phyloP scores from a whole-genome alignment of 2,888 invertebrate genomes.

The Chromoteleia sp. region DNA sequence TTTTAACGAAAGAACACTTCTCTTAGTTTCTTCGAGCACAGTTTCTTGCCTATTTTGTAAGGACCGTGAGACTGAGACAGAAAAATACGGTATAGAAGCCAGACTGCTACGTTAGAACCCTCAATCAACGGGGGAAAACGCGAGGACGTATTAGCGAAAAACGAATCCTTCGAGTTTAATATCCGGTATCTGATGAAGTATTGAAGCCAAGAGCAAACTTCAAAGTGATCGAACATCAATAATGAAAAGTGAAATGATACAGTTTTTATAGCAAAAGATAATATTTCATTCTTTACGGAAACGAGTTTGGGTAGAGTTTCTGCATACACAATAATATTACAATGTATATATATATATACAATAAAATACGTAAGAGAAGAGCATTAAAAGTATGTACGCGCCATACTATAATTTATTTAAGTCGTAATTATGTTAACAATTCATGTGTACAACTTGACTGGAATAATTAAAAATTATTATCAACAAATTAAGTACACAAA shows the following conservation, averaged over 20 bases:
- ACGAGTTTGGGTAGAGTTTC: neutral
- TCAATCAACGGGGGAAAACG: conserved; percentile 45
- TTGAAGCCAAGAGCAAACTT: conserved; percentile 48
- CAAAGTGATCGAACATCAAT: conserved; percentile 41
- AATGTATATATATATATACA: too few species aligned
- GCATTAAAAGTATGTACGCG: too few species aligned
- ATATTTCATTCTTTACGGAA: neutral
- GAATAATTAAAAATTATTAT: conserved; percentile 15
- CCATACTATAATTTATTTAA: neutral
- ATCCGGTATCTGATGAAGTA: conserved; percentile 66
- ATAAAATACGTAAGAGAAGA: too few species aligned
- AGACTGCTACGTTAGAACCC: conserved; percentile 22
- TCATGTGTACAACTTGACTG: neutral
- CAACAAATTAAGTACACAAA: neutral
- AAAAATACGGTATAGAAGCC: conserved; percentile 16
- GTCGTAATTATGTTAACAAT: neutral
- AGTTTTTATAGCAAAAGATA: neutral
- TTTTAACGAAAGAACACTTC: conserved; percentile 46
- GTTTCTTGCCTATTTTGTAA: conserved; percentile 23
- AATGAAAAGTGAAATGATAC: conserved; percentile 30
- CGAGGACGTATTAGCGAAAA: conserved; percentile 47
- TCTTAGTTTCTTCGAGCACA: conserved; percentile 40
- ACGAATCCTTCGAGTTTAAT: conserved; percentile 54
- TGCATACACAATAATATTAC: too few species aligned
- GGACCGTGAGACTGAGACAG: conserved; percentile 18